These are phyloP conservation scores for Trachythela sp. DNA, from an alignment of 64 coral and sea anemone species.

Conservation along the genomic window DNA sequence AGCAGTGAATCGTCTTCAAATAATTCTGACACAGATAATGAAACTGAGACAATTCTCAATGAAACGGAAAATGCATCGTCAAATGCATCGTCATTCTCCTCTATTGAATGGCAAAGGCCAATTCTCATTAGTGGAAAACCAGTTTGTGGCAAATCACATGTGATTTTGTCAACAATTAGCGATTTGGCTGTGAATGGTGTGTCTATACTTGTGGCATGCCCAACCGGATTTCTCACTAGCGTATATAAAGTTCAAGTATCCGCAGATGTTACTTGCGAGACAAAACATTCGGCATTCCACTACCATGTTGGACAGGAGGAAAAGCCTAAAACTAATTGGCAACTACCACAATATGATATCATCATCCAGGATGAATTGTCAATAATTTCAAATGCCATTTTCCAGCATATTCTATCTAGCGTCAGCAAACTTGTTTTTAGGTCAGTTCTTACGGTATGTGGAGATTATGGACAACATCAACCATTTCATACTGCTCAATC, in stretches of 20 bases:
- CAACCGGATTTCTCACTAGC: not conserved
- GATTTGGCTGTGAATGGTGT: not conserved
- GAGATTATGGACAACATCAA: not conserved
- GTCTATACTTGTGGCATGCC: not conserved
- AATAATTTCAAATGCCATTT: not conserved
- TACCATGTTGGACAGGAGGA: not conserved
- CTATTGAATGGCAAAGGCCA: not conserved
- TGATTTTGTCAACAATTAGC: not conserved
- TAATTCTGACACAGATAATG: not conserved
- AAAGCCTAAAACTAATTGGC: not conserved
- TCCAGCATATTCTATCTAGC: not conserved
- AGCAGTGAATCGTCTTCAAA: not conserved
- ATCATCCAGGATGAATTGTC: not conserved
- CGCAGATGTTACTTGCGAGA: not conserved
- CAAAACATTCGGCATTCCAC: conserved; percentile 15
- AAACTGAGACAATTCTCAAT: not conserved
- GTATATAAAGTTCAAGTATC: not conserved
- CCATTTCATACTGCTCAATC: not conserved
- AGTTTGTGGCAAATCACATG: conserved; percentile 41
- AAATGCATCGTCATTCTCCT: not conserved
- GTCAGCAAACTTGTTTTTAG: not conserved
- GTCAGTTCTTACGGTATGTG: not conserved
- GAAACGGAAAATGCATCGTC: no score
- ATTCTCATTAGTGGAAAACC: conserved; percentile 9
- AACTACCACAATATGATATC: not conserved